Evolutionary conservation across 1,140 invertebrate genomes (phyloP), one percentile per base, ranked within the genome.

Genomic region (Tribolium castaneum): DNA sequence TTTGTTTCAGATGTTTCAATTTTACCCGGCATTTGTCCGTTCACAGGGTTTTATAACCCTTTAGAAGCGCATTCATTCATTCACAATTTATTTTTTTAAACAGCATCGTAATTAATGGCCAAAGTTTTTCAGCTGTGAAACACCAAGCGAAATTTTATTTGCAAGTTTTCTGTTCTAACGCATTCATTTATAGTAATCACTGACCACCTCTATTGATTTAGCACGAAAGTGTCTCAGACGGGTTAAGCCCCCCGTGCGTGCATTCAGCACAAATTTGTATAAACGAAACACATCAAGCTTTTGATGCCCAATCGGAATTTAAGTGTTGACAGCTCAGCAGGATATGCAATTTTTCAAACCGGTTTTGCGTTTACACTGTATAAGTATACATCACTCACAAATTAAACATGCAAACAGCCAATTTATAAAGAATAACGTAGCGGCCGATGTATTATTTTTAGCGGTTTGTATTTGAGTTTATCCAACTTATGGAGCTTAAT

Each of bases 1-100:
- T 66, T 66, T 66, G 59, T 66, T 66, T 66, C 59, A 66, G 59
- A 66, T 35, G 59, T 66, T 66, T 66, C 59, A 66, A 66, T 66
- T 66, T 66, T 66, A 66, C 30, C 30, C 59, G n/a, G 59, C 59
- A 66, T 66, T 66, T 66, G 59, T 66, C 59, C 59, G 59, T 66
- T 66, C 59, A 35, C 59, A 66, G 30, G 22, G 25, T 66, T 66
- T 66, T 66, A 25, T 10, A 35, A 16, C 12, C 5, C 34, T 66
- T 66, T 35, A 66, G 30, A 35, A 30, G 34, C 59, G 25, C n/a
- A 30, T 30, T 12, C 30, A 25, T 6, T 22, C 30, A 9, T 45
- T 45, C 39, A 45, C 39, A 45, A 45, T 45, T 45, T 45, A n/a
- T 45, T 45, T 45, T 45, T 45, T 45, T n/a, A 30, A 30, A 45